phyloP scores from a whole-genome alignment of 2,797 vertebrate genomes.

The Psittacula derbiana region DNA sequence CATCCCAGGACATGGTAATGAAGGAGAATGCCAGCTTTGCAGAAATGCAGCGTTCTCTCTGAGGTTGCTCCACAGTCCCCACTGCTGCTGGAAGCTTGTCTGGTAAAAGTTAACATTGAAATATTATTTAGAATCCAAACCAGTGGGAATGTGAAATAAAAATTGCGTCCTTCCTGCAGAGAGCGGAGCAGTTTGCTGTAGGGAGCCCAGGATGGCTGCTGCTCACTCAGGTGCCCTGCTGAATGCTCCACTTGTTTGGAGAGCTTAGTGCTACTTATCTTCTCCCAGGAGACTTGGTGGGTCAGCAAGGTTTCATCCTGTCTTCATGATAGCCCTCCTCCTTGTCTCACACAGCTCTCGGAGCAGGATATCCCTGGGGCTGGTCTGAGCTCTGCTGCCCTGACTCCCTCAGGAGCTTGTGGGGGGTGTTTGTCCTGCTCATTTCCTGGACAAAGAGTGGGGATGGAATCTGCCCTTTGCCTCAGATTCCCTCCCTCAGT shows the following conservation, averaged over 20 bases:
- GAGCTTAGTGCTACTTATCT: not conserved
- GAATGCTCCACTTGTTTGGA: not conserved
- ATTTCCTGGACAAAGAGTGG: not conserved
- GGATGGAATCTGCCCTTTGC: constrained; percentile 1
- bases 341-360: not conserved
- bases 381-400: not conserved
- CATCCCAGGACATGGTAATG: not conserved
- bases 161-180: not conserved
- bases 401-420: not conserved
- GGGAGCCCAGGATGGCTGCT: not conserved
- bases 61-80: not conserved
- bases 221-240: not conserved
- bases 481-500: not conserved
- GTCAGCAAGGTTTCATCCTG: not conserved
- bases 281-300: not conserved
- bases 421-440: not conserved
- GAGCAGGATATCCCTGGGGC: not conserved
- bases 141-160: constrained; percentile 49
- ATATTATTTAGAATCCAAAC: constrained; percentile 24
- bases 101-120: not conserved
- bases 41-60: not conserved
- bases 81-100: not conserved
- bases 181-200: constrained; percentile 42
- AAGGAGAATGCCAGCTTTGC: not conserved
- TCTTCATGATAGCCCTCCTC: not conserved